Evolutionary conservation across 2,797 vertebrate species (phyloP), one percentile per base, ranked within the genome.

Genomic region (Linurgus olivaceus): DNA sequence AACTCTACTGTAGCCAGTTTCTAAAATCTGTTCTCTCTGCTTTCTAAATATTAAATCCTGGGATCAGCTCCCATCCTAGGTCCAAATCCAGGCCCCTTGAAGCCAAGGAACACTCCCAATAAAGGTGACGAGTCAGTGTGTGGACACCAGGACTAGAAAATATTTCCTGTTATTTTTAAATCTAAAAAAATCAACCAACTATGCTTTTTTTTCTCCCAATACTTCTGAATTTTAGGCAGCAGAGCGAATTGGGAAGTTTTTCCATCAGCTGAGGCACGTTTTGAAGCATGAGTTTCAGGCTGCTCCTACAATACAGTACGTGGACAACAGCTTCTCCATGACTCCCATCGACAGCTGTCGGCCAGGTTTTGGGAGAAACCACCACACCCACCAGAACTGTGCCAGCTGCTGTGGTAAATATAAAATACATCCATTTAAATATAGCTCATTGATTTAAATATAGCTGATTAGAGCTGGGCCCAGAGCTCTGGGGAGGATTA

Each of bases 401-500:
- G 89, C 97, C n/a, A 93, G 94, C 68, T 98, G 98, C 91, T 98
- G 98, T 0, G 98, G 98, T 98, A 97, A 97, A 89, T 96, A 89
- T 48, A 17, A 79, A 72, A 74, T 10, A 21, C 35, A 2, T 26
- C 8, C 1, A 11, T 17, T 35, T 8, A 23, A 28, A 74, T 35
- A 70, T 24, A 80, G 70, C 63, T 51, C 87, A 26, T 15, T n/a
- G 57, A 38, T 74, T 89, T 42, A 31, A 38, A 24, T 26, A 54
- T 8, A 65, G 42, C 57, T 65, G 48, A 9, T 50, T 26, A 58
- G 58, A 8, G 38, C 81, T 1, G 6, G 10, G 31, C 35, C 48
- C 55, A 2, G 65, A 71, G 40, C 77, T 38, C 62, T 21, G 35
- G 37, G 18, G 55, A 59, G 24, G 5, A 26, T 33, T 37, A 75